Percentiles rank a stretch among this genome's conserved stretches.
Evolutionary conservation across 2,888 invertebrate species (phyloP).

Genomic region (Caenorhabditis japonica): DNA sequence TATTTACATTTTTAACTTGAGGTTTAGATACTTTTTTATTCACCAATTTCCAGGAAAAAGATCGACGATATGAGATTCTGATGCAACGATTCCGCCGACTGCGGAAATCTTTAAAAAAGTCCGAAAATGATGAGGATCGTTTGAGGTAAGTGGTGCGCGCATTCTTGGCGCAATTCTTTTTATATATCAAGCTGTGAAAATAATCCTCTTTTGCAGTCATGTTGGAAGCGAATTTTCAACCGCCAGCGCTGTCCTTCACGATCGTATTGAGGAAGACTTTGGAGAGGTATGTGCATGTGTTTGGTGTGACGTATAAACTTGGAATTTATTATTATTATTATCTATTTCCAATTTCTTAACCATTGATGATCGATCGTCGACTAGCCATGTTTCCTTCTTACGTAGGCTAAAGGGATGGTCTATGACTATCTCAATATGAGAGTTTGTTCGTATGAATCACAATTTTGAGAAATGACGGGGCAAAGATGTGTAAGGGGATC

Average conservation of each 20-base stretch:
- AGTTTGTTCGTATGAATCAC: no score
- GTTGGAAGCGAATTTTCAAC: conserved; percentile 72
- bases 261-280: conserved; percentile 75
- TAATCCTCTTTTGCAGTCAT: conserved; percentile 51
- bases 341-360: conserved; percentile 16
- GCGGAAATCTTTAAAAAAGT: conserved; percentile 56
- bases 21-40: neutral
- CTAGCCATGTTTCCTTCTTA: conserved; percentile 18
- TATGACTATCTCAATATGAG: neutral
- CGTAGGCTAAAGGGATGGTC: neutral
- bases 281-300: conserved; percentile 72
- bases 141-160: conserved; percentile 30
- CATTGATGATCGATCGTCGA: conserved; percentile 40
- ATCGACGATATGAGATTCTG: conserved; percentile 71
- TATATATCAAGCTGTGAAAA: no score
- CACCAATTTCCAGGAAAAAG: conserved; percentile 69
- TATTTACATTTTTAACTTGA: no score
- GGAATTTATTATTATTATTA: no score
- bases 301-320: no score
- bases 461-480: no score
- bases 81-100: conserved; percentile 72
- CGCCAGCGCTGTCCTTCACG: conserved; percentile 69
- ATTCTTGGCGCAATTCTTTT: neutral
- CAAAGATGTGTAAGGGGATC: no score
- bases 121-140: conserved; percentile 55